Evolutionary conservation across 37 sponge, comb jelly and placozoan species (phyloP), one percentile per base, ranked within the genome.

Genomic region (Aphrocallistes beatrix): DNA sequence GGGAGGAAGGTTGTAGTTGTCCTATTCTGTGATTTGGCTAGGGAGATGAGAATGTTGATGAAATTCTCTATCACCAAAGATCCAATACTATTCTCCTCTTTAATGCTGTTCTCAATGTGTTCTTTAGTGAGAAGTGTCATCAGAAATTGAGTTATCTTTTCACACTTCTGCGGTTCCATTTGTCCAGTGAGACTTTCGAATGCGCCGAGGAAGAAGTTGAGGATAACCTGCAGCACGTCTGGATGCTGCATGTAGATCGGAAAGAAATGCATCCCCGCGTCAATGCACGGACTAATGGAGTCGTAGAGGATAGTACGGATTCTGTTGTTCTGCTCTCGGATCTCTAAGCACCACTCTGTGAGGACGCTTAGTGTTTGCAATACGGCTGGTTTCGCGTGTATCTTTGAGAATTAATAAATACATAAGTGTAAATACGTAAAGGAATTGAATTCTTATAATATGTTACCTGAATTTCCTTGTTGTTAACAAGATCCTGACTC

Each of bases 171-270:
- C 0, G 86, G 38, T 6, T 94, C 94, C 50, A 91, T 81, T 84
- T 95, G 89, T 0, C 36, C 39, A 1, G 38, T 21, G 23, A 95
- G 85, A 47, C 49, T 50, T 23, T 87, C 32, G 81, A 93, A 92
- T n/a, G 92, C 87, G 36, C 89, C 81, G 10, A 83, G 82, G 49
- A 94, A 90, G 91, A 94, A 91, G 23, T 81, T 69, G 89, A 94
- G 89, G 37, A 94, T 51, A 3, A 37, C 47, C 28, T 84, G 83
- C 45, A 92, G 82, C 36, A 94, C 84, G 85, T 89, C 91, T 90
- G 85, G 75, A 23, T 82, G 38, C 10, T 38, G 36, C 38, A 90
- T 81, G 82, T 84, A 92, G 50, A 83, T 39, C 0, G 83, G 85
- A 47, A 92, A 88, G 83, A 90, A 87, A 45, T 85, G 36, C 45